Evolutionary conservation across 2,113 vertebrate species (phyloP).

Genomic region (Mobula hypostoma): DNA sequence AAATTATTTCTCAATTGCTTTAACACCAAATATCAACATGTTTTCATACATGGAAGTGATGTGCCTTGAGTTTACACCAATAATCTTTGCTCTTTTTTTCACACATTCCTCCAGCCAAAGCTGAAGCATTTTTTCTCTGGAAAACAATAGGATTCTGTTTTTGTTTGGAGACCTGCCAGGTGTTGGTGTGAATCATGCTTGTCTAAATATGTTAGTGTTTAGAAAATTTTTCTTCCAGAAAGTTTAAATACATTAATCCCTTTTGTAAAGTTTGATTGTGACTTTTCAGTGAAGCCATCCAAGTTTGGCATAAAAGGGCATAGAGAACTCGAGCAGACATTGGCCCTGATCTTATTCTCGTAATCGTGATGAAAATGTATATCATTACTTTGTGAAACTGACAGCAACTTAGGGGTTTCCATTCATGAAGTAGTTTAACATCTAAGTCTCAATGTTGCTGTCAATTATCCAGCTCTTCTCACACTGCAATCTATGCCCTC

Average conservation of each 20-base stretch:
- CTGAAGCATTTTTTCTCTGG: not conserved
- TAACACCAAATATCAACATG: not conserved
- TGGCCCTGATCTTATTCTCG: no score
- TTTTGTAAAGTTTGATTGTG: not conserved
- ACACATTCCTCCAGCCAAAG: not conserved
- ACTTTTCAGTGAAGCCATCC: not conserved
- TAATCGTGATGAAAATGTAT: no score
- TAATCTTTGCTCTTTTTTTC: not conserved
- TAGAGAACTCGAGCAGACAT: no score
- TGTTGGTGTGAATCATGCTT: not conserved
- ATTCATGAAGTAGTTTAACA: no score
- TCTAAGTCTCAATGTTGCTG: no score
- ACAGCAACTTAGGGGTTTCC: no score
- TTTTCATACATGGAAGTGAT: not conserved
- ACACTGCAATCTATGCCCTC: no score
- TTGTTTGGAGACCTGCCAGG: not conserved
- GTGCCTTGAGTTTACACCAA: not conserved
- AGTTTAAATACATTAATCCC: not conserved
- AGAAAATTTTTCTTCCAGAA: not conserved
- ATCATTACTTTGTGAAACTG: no score
- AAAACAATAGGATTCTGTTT: not conserved
- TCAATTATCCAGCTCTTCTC: no score
- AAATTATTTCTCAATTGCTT: not conserved
- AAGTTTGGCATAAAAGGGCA: no score
- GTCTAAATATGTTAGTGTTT: not conserved